Evolutionary conservation across 2,888 invertebrate genomes (phyloP).

Genomic region (Plagodis dolabraria): DNA sequence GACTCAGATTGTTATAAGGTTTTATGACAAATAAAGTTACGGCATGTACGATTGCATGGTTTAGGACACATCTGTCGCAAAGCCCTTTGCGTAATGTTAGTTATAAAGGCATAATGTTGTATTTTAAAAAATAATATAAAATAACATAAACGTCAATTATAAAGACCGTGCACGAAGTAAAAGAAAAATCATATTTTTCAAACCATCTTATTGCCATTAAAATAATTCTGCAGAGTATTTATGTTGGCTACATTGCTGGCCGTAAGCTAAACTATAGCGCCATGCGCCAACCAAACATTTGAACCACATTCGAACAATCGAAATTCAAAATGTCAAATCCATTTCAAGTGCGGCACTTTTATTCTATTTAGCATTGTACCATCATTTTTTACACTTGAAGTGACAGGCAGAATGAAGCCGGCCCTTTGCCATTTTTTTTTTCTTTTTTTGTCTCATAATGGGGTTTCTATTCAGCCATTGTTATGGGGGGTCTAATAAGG

Average conservation of each 20-base stretch:
- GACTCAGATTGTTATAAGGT: too few species aligned
- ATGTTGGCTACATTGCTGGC: not conserved
- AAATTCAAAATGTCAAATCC: slow-evolving; percentile 17
- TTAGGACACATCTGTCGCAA: too few species aligned
- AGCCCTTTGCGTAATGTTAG: too few species aligned
- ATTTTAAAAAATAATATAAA: too few species aligned
- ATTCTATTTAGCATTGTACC: slow-evolving; percentile 57
- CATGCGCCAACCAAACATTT: slow-evolving; percentile 6
- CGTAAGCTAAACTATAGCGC: slow-evolving; percentile 4
- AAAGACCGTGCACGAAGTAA: too few species aligned
- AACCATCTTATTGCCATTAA: not conserved
- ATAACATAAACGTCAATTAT: too few species aligned
- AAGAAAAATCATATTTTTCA: too few species aligned
- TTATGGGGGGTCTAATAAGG: slow-evolving; percentile 65
- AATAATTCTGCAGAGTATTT: not conserved
- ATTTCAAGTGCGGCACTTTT: slow-evolving; percentile 23
- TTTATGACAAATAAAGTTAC: too few species aligned
- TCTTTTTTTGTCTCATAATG: slow-evolving; percentile 54
- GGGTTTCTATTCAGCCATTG: slow-evolving; percentile 62
- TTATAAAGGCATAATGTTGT: too few species aligned
- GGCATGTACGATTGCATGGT: too few species aligned
- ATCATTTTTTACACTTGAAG: slow-evolving; percentile 63
- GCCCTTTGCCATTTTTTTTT: slow-evolving; percentile 59
- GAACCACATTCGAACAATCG: slow-evolving; percentile 4
- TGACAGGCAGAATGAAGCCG: slow-evolving; percentile 62